phyloP scores from a whole-genome alignment of 2,888 invertebrate genomes.

The Conops quadrifasciatus region DNA sequence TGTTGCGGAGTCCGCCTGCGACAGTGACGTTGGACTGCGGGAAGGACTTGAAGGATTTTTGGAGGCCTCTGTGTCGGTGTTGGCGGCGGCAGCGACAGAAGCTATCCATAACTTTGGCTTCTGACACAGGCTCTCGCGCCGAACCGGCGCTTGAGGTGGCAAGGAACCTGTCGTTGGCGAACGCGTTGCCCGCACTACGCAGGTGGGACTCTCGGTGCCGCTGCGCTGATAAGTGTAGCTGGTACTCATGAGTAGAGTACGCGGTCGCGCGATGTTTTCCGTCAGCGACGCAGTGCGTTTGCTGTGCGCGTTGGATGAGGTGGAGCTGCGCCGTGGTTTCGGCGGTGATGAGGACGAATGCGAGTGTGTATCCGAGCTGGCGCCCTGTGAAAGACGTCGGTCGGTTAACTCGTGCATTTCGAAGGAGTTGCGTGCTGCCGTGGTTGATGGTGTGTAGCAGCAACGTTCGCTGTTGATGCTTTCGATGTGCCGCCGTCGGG shows the following conservation, averaged over 20 bases:
- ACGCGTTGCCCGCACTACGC: conserved; percentile 39
- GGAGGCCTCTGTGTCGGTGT: neutral
- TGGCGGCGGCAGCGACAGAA: conserved; percentile 45
- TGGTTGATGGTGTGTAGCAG: conserved; percentile 47
- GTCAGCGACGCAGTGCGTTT: conserved; percentile 53
- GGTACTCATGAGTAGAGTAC: conserved; percentile 45
- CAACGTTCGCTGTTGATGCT: conserved; percentile 41
- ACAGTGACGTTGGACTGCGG: conserved; percentile 39
- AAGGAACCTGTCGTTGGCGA: conserved; percentile 52
- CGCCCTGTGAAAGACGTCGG: conserved; percentile 38
- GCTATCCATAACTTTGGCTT: conserved; percentile 59
- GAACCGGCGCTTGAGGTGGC: conserved; percentile 57
- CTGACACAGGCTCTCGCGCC: conserved; percentile 57
- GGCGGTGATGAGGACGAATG: conserved; percentile 43
- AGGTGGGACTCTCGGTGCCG: conserved; percentile 47
- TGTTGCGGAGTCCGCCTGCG: conserved; percentile 18
- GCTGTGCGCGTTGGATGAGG: conserved; percentile 39
- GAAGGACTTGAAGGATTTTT: conserved; percentile 7
- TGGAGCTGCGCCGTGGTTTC: conserved; percentile 43
- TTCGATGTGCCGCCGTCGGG: conserved; percentile 49
- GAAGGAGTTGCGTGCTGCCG: conserved; percentile 53
- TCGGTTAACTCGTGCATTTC: conserved; percentile 57
- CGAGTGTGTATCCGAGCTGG: conserved; percentile 46
- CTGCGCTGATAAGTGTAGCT: conserved; percentile 47
- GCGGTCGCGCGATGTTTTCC: conserved; percentile 44